Percentiles rank a stretch among this genome's conserved stretches.
Conservation (phyloP, 2,113 vertebrate species). For the Passer domesticus region DNA sequence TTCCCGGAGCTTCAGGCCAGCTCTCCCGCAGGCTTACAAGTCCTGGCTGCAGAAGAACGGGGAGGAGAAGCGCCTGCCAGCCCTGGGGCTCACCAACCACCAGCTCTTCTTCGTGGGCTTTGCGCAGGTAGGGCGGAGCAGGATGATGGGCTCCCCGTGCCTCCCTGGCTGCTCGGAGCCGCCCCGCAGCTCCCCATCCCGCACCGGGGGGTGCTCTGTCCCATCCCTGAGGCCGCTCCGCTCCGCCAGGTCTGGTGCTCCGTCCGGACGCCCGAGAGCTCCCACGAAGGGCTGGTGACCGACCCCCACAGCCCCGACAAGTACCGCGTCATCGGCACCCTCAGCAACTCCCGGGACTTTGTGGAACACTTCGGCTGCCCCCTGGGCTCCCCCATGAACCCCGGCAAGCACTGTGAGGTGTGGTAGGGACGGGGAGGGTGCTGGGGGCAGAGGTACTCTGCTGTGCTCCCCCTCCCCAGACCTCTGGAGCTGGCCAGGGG, state of each 20-base stretch:
- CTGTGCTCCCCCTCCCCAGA: background rate
- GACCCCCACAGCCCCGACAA: slow-evolving; percentile 95
- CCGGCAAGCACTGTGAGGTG: slow-evolving; percentile 91
- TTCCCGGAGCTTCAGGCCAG: background rate
- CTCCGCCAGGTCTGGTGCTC: slow-evolving; percentile 93
- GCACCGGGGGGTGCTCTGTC: accelerated
- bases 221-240: background rate
- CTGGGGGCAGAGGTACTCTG: background rate
- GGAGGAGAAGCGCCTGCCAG: slow-evolving; percentile 89
- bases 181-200: background rate
- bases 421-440: slow-evolving; percentile 79
- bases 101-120: slow-evolving; percentile 98
- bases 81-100: slow-evolving; percentile 90
- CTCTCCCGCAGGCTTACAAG: slow-evolving; percentile 83
- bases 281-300: slow-evolving; percentile 94
- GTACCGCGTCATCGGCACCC: slow-evolving; percentile 92
- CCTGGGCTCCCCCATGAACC: slow-evolving; percentile 90
- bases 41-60: slow-evolving; percentile 86
- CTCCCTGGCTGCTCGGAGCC: accelerated
- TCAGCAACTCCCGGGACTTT: slow-evolving; percentile 96
- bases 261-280: slow-evolving; percentile 93
- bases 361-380: slow-evolving; percentile 89
- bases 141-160: background rate
- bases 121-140: slow-evolving; percentile 82
- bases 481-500: background rate